Conservation (phyloP, 2,797 vertebrate species). For the Takifugu ocellatus region DNA sequence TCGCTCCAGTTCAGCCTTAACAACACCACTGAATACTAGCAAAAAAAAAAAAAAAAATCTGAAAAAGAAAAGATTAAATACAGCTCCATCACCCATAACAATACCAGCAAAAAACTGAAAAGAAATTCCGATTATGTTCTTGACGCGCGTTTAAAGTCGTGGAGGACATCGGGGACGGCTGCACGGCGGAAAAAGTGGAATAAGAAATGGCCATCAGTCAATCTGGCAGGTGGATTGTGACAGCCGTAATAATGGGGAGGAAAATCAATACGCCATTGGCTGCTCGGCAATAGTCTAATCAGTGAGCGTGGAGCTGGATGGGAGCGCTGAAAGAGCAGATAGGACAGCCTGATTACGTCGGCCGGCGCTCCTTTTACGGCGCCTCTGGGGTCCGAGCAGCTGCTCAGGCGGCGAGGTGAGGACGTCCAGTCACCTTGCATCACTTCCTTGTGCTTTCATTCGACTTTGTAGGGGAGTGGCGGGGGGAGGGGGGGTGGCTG, state of each 20-base stretch:
- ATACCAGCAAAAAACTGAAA: constrained; percentile 29
- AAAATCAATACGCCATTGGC: constrained; percentile 80
- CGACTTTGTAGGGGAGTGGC: constrained; percentile 40
- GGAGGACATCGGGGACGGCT: constrained; percentile 62
- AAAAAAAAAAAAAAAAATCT: constrained; percentile 23
- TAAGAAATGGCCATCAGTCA: constrained; percentile 71
- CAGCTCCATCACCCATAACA: constrained; percentile 7
- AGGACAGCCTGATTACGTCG: constrained; percentile 67
- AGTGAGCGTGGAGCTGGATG: constrained; percentile 62
- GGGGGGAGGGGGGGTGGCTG: not conserved
- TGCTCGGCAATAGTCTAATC: constrained; percentile 73
- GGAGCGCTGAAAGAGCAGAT: constrained; percentile 65
- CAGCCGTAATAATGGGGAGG: constrained; percentile 71
- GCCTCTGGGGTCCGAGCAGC: constrained; percentile 63
- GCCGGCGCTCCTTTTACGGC: constrained; percentile 54
- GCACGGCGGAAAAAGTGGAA: constrained; percentile 55
- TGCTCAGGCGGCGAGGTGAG: constrained; percentile 59
- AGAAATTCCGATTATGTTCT: constrained; percentile 20
- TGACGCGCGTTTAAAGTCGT: constrained; percentile 14
- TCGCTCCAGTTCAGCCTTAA: constrained; percentile 33
- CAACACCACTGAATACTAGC: constrained; percentile 34
- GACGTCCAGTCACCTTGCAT: constrained; percentile 72
- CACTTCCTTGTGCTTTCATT: constrained; percentile 75
- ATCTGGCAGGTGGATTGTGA: constrained; percentile 73
- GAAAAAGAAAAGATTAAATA: constrained; percentile 19